phyloP scores from a whole-genome alignment of 2,888 invertebrate genomes.

The Agonopterix subpropinquella region DNA sequence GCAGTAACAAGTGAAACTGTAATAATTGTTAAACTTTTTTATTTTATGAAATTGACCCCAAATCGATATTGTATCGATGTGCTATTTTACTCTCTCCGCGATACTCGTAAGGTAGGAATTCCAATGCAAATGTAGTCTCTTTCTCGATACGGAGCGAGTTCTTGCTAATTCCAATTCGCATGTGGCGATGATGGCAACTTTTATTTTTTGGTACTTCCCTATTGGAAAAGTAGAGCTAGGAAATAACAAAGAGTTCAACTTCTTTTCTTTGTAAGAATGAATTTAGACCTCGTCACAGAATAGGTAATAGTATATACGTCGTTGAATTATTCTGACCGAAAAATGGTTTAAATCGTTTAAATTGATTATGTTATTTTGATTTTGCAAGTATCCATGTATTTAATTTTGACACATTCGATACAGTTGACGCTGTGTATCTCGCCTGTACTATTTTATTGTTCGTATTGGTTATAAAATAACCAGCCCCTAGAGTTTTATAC shows the following conservation, averaged over 20 bases:
- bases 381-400: no score
- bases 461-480: no score
- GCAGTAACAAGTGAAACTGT: background rate
- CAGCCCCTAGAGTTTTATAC: no score
- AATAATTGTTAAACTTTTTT: background rate
- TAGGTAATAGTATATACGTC: no score
- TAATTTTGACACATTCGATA: no score
- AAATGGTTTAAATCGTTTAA: no score
- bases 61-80: background rate
- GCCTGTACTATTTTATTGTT: no score
- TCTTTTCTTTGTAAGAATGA: no score
- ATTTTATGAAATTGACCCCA: background rate
- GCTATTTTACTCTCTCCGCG: constrained; percentile 5
- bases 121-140: constrained; percentile 24
- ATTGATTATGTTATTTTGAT: no score
- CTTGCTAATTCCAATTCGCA: constrained; percentile 56
- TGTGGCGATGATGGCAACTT: constrained; percentile 55
- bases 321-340: background rate
- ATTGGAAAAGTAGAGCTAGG: constrained; percentile 25
- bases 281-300: no score
- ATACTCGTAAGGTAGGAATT: constrained; percentile 28
- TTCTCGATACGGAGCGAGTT: constrained; percentile 34
- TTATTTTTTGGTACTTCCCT: constrained; percentile 51
- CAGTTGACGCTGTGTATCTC: no score
- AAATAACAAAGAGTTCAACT: background rate